Base-by-base conservation (phyloP, 2,797 vertebrate species). In the Urophycis tenuis region DNA sequence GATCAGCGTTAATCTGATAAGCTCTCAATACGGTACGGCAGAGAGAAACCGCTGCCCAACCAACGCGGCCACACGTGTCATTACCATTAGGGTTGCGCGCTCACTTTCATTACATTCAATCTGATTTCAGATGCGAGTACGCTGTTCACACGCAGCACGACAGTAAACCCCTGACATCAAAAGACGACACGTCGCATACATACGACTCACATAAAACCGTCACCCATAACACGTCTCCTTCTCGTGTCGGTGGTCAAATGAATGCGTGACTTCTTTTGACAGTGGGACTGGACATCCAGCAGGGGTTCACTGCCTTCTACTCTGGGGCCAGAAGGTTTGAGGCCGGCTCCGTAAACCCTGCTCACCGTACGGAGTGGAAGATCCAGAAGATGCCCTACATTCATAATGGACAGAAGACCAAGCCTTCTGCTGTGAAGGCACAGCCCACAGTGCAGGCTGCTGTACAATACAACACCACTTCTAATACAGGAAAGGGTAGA, bases 281-380 rank as follows among this genome's bases (percentile, higher is more conserved):
- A 99, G 98, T 97, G 89, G 98, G 97, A 71, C 82, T 98, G 80
- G 98, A 98, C 87, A 91, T 97, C 91, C 95, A 96, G 83, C 92
- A 92, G 88, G 91, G 80, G 72, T 96, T 94, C 86, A 93, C 82
- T 22, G 90, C 91, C 53, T 93, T 93, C 90, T 98, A 94, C 85
- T 91, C 94, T 75, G 89, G 87, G 87, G 87, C 82, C 1, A 92
- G 87, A 79, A 77, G 73, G 64, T 89, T 85, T 86, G 87, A 78
- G 87, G 74, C 77, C 83, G 89, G 92, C 85, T 77, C 82, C 53
- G 74, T 69, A 32, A 78, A 85, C 78, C 84, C 53, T 29, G 67
- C 76, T 36, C 77, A 69, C 72, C 72, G 71, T 25, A 73, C 69
- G 3, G 45, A 73, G n/a, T 60, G 71, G 71, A 25, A 64, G 36